phyloP scores from a whole-genome alignment of 2,888 invertebrate genomes.

The Apantesis nais region DNA sequence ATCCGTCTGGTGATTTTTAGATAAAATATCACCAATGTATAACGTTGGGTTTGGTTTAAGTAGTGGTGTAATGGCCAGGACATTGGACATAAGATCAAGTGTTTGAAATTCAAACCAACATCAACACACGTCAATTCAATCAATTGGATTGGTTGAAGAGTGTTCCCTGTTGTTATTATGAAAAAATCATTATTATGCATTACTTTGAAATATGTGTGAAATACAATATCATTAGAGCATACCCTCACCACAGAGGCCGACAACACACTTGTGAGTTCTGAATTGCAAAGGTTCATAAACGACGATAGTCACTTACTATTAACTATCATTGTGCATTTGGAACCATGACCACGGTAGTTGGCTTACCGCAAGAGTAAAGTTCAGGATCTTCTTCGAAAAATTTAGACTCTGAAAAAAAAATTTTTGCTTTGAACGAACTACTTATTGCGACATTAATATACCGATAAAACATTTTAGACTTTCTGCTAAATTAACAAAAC shows the following conservation, averaged over 20 bases:
- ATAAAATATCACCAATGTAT: neutral
- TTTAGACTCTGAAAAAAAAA: neutral
- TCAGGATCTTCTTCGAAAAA: neutral
- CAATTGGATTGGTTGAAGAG: neutral
- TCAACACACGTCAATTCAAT: neutral
- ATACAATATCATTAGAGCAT: too few species aligned
- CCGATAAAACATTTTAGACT: neutral
- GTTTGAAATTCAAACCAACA: too few species aligned
- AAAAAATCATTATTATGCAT: too few species aligned
- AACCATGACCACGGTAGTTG: too few species aligned
- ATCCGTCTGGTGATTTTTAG: slow-evolving; percentile 6
- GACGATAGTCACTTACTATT: neutral
- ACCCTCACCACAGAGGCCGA: neutral
- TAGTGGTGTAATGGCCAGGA: too few species aligned
- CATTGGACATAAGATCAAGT: too few species aligned
- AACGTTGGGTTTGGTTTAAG: neutral
- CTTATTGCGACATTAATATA: neutral
- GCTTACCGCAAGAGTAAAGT: neutral
- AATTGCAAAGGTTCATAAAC: neutral
- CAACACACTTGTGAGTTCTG: neutral
- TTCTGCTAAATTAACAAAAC: neutral
- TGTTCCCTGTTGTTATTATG: too few species aligned
- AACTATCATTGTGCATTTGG: neutral
- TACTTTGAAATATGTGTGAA: too few species aligned
- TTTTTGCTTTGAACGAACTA: neutral